A percentile compares a stretch with the other conserved stretches of the same genome.
These are phyloP conservation scores for Drosophila funebris DNA, from an alignment of 1,140 invertebrate genomes.

Conservation along the genomic window DNA sequence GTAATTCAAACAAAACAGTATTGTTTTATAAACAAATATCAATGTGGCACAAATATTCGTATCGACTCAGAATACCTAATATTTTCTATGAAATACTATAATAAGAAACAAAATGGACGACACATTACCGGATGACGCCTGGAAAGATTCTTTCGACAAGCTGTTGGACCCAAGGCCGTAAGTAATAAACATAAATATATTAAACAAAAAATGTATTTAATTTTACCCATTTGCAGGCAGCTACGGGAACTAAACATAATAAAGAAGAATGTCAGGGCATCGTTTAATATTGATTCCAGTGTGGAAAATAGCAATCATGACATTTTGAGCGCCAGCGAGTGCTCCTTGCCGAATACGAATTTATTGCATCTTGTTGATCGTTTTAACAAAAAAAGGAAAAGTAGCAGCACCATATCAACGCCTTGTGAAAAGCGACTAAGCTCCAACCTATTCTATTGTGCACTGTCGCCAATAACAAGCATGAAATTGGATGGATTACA, in stretches of 20 bases:
- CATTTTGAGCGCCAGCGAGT: not conserved
- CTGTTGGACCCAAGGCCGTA: constrained; percentile 57
- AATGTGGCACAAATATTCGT: not conserved
- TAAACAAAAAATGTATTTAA: too few species aligned
- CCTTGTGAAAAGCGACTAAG: constrained; percentile 38
- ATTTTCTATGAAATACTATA: not conserved
- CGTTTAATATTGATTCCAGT: constrained; percentile 75
- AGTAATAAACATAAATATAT: constrained; percentile 4
- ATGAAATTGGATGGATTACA: constrained; percentile 44
- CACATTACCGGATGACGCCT: constrained; percentile 54
- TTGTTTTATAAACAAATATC: not conserved
- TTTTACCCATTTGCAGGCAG: constrained; percentile 30
- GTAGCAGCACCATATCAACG: constrained; percentile 55
- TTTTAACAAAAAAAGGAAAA: not conserved
- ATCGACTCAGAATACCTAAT: not conserved
- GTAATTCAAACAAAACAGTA: constrained; percentile 8
- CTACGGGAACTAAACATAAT: constrained; percentile 56
- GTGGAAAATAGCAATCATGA: constrained; percentile 64
- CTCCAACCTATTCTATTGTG: constrained; percentile 58
- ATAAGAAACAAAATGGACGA: constrained; percentile 39
- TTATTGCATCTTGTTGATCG: not conserved
- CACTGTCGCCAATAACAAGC: constrained; percentile 56
- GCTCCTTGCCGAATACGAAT: not conserved
- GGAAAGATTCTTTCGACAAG: constrained; percentile 76
- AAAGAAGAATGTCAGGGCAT: constrained; percentile 58